Evolutionary conservation across 2,888 invertebrate species (phyloP).

Genomic region (Agrochola circellaris): DNA sequence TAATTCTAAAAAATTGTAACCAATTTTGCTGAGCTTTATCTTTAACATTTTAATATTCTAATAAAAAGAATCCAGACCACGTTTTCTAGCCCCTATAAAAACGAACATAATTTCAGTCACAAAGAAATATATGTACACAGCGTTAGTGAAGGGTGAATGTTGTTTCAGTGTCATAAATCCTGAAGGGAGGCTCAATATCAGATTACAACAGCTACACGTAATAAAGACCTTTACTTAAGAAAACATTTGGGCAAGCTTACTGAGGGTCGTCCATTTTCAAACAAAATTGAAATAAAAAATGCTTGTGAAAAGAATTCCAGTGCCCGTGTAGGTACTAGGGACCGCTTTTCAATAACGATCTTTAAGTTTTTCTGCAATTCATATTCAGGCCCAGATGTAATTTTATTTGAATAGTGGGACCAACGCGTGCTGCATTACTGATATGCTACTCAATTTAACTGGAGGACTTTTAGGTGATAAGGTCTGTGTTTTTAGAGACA

Average conservation of each 20-base stretch:
- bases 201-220: constrained; percentile 57
- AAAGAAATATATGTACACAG: constrained; percentile 47
- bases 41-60: background rate
- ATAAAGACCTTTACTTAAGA: constrained; percentile 56
- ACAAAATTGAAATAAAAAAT: constrained; percentile 38
- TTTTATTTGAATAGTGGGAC: constrained; percentile 59
- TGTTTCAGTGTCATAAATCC: constrained; percentile 60
- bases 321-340: background rate
- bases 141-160: constrained; percentile 52
- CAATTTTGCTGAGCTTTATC: background rate
- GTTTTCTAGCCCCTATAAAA: constrained; percentile 29
- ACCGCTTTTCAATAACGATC: constrained; percentile 49
- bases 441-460: constrained; percentile 48
- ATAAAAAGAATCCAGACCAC: constrained; percentile 8
- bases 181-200: constrained; percentile 55
- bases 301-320: constrained; percentile 30
- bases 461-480: constrained; percentile 24
- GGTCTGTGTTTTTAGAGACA: background rate
- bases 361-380: constrained; percentile 56
- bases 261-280: constrained; percentile 24
- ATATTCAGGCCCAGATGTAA: constrained; percentile 47
- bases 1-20: background rate
- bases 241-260: constrained; percentile 41
- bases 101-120: constrained; percentile 45
- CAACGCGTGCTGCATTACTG: constrained; percentile 46